phyloP scores from a whole-genome alignment of 2,113 vertebrate genomes.

The Sisor rabdophorus region DNA sequence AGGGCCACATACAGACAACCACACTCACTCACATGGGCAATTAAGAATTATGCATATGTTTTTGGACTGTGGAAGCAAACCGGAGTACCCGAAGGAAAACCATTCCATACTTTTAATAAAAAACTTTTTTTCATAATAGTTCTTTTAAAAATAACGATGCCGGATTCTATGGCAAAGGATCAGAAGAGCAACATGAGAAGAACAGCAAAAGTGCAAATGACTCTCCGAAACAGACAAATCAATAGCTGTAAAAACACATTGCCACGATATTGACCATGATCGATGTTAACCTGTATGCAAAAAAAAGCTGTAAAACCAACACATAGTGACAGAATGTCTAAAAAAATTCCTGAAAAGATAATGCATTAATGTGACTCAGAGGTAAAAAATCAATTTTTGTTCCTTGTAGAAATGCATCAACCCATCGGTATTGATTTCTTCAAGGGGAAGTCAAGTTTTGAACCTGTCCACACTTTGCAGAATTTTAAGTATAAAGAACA shows the following conservation, averaged over 20 bases:
- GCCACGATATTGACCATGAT: constrained; percentile 17
- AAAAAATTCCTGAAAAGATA: constrained; percentile 12
- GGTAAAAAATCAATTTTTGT: constrained; percentile 22
- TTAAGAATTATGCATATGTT: no score
- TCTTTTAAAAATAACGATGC: constrained; percentile 16
- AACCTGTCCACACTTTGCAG: constrained; percentile 1
- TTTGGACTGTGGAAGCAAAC: no score
- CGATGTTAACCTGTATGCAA: constrained; percentile 24
- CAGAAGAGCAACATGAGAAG: constrained; percentile 4
- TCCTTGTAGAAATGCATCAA: constrained; percentile 14
- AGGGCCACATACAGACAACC: no score
- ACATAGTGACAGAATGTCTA: background rate
- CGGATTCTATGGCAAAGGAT: background rate
- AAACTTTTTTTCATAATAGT: background rate
- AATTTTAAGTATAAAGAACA: constrained; percentile 2
- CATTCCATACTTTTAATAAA: background rate
- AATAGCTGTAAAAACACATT: constrained; percentile 30
- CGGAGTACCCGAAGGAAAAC: no score
- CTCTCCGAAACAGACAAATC: constrained; percentile 18
- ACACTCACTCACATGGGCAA: no score
- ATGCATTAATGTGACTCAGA: constrained; percentile 16
- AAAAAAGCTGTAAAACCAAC: constrained; percentile 9
- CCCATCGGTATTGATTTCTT: constrained; percentile 9
- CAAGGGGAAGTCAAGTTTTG: background rate
- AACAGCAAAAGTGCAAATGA: background rate